phyloP scores from a whole-genome alignment of 30 jellyfish, hydroid and myxozoan genomes.

The Aurelia aurita region DNA sequence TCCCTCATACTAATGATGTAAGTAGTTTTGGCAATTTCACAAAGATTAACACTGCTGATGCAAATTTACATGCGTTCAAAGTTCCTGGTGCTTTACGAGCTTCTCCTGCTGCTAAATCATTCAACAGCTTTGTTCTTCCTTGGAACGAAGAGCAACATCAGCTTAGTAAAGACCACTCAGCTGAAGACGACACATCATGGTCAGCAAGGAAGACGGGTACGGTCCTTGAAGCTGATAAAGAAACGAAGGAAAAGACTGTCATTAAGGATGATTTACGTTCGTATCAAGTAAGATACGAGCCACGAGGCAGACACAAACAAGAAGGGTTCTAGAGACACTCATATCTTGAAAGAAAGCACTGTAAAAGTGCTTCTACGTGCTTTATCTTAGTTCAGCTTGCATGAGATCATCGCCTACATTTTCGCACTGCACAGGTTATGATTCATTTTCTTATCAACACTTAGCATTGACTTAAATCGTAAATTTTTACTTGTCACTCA shows the following conservation, averaged over 20 bases:
- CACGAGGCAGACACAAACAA: not conserved
- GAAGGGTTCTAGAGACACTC: too few species aligned
- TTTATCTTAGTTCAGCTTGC: too few species aligned
- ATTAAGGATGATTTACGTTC: slow-evolving; percentile 3
- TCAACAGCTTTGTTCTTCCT: slow-evolving; percentile 43
- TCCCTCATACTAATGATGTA: slow-evolving; percentile 47
- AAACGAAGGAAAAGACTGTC: not conserved
- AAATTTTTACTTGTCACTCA: too few species aligned
- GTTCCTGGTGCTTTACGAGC: slow-evolving; percentile 74
- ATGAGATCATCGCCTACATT: too few species aligned
- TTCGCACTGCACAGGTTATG: too few species aligned
- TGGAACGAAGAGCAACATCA: slow-evolving; percentile 13
- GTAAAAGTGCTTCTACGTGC: too few species aligned
- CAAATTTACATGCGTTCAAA: slow-evolving; percentile 22
- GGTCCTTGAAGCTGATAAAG: not conserved
- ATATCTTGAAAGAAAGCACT: too few species aligned
- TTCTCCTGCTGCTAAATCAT: slow-evolving; percentile 66
- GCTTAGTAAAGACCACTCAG: not conserved
- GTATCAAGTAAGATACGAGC: slow-evolving; percentile 23
- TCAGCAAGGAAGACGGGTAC: not conserved
- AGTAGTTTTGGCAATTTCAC: slow-evolving; percentile 57
- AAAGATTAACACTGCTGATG: not conserved
- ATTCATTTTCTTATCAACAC: too few species aligned
- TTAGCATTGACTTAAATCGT: too few species aligned
- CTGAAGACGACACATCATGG: not conserved